Evolutionary conservation across 2,797 vertebrate species (phyloP), one percentile per base, ranked within the genome.

Genomic region (Gymnothorax reevesii): DNA sequence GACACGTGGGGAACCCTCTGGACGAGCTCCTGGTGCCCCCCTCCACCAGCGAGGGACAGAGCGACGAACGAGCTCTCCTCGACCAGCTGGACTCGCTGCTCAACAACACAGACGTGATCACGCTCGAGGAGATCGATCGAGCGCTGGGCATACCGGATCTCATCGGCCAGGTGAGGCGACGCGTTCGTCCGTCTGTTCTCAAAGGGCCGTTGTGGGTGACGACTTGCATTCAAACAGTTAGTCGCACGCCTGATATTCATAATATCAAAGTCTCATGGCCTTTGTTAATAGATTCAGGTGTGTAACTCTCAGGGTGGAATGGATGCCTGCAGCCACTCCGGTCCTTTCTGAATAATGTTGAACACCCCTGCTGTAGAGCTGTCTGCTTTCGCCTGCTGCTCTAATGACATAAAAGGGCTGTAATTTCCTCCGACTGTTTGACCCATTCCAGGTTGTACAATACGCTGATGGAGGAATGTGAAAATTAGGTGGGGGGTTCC

Each of bases 101-200:
- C 88, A 99, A 97, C 90, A 99, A 97, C 7, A 96, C 98, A 0
- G 99, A 99, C 88, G 97, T 97, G 89, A 97, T 97, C 0, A 94
- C 98, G 57, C 94, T 99, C 88, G 98, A 99, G 91, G 98, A 99
- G 92, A 99, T 99, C 25, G 99, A 99, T 92, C 95, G 98, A 91
- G 99, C 98, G 4, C 92, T 99, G 62, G 99, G 99, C 89, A 99
- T 99, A 93, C 97, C 98, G 83, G 98, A 99, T 88, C 97, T 99
- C 52, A 97, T 99, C n/a, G 97, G 96, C 92, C 98, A 99, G 96
- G 98, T 98, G 92, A 89, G 92, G 33, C 85, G 42, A 84, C 20
- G 12, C 71, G 71, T 15, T 12, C 33, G 10, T 6, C 73, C 42
- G 73, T 77, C 73, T 42, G 33, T 42, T 42, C 33, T 1, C 1